Evolutionary conservation across 2,888 invertebrate genomes (phyloP).

Genomic region (Exephanes ischioxanthus): DNA sequence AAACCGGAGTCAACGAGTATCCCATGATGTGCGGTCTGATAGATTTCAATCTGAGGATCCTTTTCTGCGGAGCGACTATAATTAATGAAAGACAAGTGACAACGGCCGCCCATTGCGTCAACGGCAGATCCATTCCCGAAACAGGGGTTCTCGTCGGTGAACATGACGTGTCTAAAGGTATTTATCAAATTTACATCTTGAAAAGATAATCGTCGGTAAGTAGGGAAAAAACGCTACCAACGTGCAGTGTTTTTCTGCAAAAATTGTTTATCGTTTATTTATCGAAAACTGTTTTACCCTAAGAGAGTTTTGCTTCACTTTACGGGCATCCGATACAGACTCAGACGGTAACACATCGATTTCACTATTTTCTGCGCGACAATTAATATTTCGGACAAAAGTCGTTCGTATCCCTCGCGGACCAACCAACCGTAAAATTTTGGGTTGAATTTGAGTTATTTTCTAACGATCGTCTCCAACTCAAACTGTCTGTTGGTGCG

Average conservation of each 20-base stretch:
- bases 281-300: not conserved
- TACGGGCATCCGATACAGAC: no score
- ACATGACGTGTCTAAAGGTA: conserved; percentile 74
- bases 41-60: conserved; percentile 70
- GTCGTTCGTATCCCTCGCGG: no score
- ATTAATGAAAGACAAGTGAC: conserved; percentile 76
- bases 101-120: conserved; percentile 82
- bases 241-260: not conserved
- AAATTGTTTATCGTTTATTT: not conserved
- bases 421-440: no score
- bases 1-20: conserved; percentile 87
- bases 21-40: conserved; percentile 87
- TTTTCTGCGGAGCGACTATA: conserved; percentile 80
- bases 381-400: not conserved
- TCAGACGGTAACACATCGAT: no score
- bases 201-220: not conserved
- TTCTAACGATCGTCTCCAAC: no score
- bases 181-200: not conserved
- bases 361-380: not conserved
- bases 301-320: no score
- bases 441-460: no score
- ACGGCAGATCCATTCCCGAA: not conserved
- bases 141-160: conserved; percentile 80
- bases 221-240: not conserved
- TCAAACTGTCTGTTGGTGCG: no score